Evolutionary conservation across 2,888 invertebrate species (phyloP).

Genomic region (Zeuzera pyrina): DNA sequence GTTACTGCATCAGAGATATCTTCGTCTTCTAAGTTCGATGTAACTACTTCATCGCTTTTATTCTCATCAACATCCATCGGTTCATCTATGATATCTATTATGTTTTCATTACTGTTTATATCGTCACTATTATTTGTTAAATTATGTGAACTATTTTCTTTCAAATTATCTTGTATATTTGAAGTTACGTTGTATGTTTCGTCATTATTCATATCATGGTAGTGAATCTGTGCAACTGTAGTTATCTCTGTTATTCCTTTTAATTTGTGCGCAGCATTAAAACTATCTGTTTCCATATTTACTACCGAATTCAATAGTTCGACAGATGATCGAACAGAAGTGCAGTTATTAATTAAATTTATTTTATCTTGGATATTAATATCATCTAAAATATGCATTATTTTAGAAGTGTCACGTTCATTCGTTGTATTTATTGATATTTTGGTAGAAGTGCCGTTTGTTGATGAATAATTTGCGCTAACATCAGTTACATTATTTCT

Average conservation of each 20-base stretch:
- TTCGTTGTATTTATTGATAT: not conserved
- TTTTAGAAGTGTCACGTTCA: slow-evolving; percentile 6
- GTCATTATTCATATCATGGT: not conserved
- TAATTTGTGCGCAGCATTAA: slow-evolving; percentile 1
- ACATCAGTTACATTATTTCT: slow-evolving; percentile 19
- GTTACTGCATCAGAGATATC: slow-evolving; percentile 28
- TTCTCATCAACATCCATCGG: slow-evolving; percentile 21
- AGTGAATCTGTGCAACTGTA: not conserved
- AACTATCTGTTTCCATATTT: slow-evolving; percentile 13
- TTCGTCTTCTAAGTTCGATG: too few species aligned
- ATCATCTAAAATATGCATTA: slow-evolving; percentile 5
- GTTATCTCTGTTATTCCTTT: slow-evolving; percentile 2
- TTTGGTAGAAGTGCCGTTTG: not conserved
- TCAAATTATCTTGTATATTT: not conserved
- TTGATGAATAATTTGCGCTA: slow-evolving; percentile 19
- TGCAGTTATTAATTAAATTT: slow-evolving; percentile 14
- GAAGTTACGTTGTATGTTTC: slow-evolving; percentile 1
- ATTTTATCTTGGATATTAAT: slow-evolving; percentile 1
- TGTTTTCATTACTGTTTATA: slow-evolving; percentile 42
- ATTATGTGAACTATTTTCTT: slow-evolving; percentile 1
- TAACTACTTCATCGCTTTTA: too few species aligned
- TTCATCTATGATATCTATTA: slow-evolving; percentile 50
- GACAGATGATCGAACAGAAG: slow-evolving; percentile 28
- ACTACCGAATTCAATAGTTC: slow-evolving; percentile 34
- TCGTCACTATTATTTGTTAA: slow-evolving; percentile 9